Evolutionary conservation across 2,888 invertebrate species (phyloP).

Genomic region (Schizaphis graminum): DNA sequence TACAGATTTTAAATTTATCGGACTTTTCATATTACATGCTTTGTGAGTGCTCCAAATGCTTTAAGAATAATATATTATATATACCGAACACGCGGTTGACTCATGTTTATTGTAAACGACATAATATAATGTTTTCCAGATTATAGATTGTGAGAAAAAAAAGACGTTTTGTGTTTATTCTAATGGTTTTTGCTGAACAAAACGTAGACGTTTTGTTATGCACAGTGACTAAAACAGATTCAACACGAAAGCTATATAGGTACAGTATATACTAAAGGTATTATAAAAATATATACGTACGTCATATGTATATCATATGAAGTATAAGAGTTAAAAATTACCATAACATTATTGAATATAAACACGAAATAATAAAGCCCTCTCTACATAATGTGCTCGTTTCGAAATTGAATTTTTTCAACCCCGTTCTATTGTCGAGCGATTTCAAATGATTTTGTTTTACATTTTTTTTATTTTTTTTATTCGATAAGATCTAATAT

Average conservation of each 20-base stretch:
- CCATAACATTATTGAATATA: constrained; percentile 30
- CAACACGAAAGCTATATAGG: background rate
- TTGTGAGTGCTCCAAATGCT: constrained; percentile 44
- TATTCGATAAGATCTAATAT: background rate
- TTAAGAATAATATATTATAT: background rate
- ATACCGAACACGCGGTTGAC: constrained; percentile 15
- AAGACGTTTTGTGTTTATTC: constrained; percentile 53
- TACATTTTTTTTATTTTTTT: background rate
- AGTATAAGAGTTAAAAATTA: constrained; percentile 3
- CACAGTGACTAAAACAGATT: background rate
- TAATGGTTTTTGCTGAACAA: constrained; percentile 34
- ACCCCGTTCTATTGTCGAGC: background rate
- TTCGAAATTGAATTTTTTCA: constrained; percentile 47
- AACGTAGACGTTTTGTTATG: background rate
- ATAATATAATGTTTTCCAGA: constrained; percentile 44
- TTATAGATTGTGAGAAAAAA: constrained; percentile 33
- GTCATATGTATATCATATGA: background rate
- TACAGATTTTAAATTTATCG: constrained; percentile 55
- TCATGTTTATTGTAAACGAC: constrained; percentile 32
- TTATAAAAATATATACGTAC: background rate
- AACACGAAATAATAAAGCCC: background rate
- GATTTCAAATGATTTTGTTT: constrained; percentile 7
- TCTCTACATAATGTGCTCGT: background rate
- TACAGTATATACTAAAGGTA: background rate
- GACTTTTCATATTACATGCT: constrained; percentile 15